These are phyloP conservation scores for Catharus ustulatus DNA, from an alignment of 2,797 vertebrate genomes.

Conservation along the genomic window DNA sequence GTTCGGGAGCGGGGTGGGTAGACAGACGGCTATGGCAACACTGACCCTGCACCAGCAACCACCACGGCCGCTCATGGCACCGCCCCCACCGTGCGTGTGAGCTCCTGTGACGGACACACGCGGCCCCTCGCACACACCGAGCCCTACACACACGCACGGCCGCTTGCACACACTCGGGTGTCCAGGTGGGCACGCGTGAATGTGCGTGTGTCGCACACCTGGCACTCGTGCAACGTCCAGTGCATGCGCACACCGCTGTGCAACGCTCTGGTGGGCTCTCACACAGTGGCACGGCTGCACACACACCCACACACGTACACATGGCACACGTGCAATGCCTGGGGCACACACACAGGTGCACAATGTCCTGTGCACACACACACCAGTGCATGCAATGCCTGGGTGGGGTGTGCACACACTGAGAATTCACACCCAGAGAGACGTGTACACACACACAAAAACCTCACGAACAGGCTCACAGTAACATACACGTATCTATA, in stretches of 20 bases:
- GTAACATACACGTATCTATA: too few relatives aligned
- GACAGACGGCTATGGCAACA: not conserved
- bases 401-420: too few relatives aligned
- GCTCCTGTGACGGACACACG: fast-evolving
- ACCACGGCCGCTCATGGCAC: fast-evolving
- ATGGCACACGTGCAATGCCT: not conserved
- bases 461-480: not conserved
- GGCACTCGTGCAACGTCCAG: not conserved
- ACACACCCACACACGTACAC: not conserved
- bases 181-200: not conserved
- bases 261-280: not conserved
- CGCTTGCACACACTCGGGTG: fast-evolving
- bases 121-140: not conserved
- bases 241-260: not conserved
- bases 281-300: too few relatives aligned
- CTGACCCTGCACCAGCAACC: not conserved
- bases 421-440: not conserved
- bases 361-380: not conserved
- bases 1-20: fast-evolving
- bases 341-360: not conserved
- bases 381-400: not conserved
- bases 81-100: not conserved
- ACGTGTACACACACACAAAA: not conserved
- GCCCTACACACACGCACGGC: not conserved
- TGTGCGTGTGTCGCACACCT: not conserved